Percentiles rank a stretch among this genome's conserved stretches.
phyloP scores from a whole-genome alignment of 2,113 vertebrate genomes.

The Calidris pygmaea region DNA sequence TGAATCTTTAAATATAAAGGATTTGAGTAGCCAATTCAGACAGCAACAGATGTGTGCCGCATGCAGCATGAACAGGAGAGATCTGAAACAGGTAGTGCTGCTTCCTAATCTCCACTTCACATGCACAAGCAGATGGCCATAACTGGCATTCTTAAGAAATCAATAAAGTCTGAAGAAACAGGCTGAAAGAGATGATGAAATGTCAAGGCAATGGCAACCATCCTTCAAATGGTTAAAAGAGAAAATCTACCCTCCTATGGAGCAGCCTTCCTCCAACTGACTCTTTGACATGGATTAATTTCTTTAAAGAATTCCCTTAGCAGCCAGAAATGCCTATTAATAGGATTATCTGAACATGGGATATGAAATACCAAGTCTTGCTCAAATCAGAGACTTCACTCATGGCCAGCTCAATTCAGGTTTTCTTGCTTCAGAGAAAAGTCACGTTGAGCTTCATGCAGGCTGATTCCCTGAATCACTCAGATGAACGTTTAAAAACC shows the following conservation, averaged over 20 bases:
- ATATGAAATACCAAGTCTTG: not conserved
- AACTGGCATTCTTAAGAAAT: not conserved
- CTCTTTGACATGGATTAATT: not conserved
- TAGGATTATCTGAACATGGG: not conserved
- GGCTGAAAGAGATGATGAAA: not conserved
- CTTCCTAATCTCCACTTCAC: not conserved
- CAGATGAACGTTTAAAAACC: not conserved
- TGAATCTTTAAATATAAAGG: not conserved
- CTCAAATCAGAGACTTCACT: not conserved
- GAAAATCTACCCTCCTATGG: not conserved
- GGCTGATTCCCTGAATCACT: not conserved
- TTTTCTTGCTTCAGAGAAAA: not conserved
- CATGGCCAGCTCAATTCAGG: not conserved
- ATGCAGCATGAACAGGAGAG: not conserved
- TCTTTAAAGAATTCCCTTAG: not conserved
- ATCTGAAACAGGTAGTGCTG: not conserved
- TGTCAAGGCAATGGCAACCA: not conserved
- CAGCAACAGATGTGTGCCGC: not conserved
- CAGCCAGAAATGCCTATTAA: not conserved
- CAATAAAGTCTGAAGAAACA: not conserved
- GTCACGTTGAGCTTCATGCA: not conserved
- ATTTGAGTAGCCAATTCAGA: not conserved
- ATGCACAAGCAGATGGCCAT: not conserved
- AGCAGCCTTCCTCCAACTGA: not conserved
- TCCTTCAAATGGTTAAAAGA: not conserved